Base-by-base conservation (phyloP, 2,888 invertebrate genomes). In the Fragum sueziense region DNA sequence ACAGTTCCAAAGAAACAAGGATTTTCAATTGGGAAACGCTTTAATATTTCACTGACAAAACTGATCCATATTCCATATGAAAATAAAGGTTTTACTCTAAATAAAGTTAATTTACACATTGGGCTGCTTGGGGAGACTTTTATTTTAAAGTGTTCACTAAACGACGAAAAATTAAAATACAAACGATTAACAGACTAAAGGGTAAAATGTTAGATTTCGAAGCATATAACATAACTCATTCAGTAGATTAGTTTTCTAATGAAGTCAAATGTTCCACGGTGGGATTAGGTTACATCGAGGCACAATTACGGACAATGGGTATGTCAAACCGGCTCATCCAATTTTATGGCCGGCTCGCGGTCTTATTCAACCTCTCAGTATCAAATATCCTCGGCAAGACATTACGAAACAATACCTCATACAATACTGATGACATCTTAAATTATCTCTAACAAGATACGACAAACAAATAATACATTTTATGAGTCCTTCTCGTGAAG, bases 371-470 rank as follows among this genome's bases (percentile, higher is more conserved):
- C 37, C 41, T 51, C 67, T 73, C 47, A 72, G 70, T 76, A 84
- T 84, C 79, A 57, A 47, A 73, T 84, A 77, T 61, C 84, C 67
- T 62, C 33, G 54, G 65, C 54, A 74, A 73, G 77, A 82, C 84
- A 82, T 77, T 73, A 59, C 65, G 74, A 77, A 80, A 84, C 84
- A 84, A n/a, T n/a, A n/a, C n/a, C n/a, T n/a, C n/a, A n/a, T n/a
- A n/a, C n/a, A n/a, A 84, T 77, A 68, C 47, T 41, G 80, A 74
- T 82, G 84, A 82, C 84, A 84, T 84, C 79, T 76, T 80, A 75
- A 84, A 84, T 82, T 79, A 84, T 84, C 82, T 78, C 62, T 74
- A 80, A 84, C 82, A 79, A 80, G 77, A 84, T 77, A 77, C 59
- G 22, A 70, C 70, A 52, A n/a, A 34, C 33, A 54, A 20, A 51